Percentiles rank a stretch among this genome's conserved stretches.
phyloP scores from a whole-genome alignment of 1,140 invertebrate species.

The Drosophila nikananu region DNA sequence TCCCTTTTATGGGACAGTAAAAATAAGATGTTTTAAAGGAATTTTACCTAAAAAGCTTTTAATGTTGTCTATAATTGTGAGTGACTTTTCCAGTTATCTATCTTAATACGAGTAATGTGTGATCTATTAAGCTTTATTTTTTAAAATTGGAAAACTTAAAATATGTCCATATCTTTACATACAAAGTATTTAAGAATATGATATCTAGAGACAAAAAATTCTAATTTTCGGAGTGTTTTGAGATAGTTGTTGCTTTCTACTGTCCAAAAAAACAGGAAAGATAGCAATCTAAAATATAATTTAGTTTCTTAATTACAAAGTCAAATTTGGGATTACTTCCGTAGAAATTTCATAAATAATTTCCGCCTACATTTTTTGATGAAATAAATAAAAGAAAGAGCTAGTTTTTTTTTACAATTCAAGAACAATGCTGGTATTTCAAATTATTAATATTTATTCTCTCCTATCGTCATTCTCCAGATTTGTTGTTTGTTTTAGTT shows the following conservation, averaged over 20 bases:
- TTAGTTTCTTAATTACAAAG: background rate
- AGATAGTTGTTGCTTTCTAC: background rate
- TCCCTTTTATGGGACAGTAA: background rate
- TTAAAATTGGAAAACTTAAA: background rate
- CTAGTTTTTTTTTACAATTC: background rate
- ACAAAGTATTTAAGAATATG: no score
- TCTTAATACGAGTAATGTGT: background rate
- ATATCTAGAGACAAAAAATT: no score
- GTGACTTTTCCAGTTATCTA: background rate
- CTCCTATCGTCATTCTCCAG: background rate
- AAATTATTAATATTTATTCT: constrained; percentile 3
- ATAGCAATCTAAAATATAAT: background rate
- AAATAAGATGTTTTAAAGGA: background rate
- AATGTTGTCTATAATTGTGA: background rate
- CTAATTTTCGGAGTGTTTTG: background rate
- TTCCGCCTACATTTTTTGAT: background rate
- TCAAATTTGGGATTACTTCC: background rate
- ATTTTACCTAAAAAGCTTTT: background rate
- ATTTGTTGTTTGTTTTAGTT: background rate
- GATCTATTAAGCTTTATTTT: background rate
- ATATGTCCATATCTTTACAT: no score
- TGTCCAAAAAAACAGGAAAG: background rate
- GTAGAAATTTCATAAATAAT: background rate
- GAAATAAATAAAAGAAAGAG: background rate
- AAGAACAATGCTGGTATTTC: no score